Base-by-base conservation (phyloP, 2,113 vertebrate species). In the Vanacampus margaritifer region DNA sequence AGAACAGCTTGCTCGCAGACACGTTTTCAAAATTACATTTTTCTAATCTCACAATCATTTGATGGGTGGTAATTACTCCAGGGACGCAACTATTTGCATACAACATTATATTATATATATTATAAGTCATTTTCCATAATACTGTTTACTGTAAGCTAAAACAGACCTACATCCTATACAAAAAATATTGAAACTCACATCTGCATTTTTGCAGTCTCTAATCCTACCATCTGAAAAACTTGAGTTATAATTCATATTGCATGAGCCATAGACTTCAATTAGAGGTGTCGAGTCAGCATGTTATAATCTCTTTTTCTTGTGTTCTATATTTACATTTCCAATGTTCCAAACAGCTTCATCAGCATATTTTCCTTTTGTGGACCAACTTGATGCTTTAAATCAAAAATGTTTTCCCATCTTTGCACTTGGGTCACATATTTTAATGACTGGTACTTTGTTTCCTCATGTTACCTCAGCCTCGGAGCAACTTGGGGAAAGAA, bases 381-480 rank as follows among this genome's bases (percentile, higher is more conserved):
- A 17, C 14, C 13, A 26, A 24, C 16, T 7, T 32, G 46, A 62
- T 62, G 60, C 32, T 28, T 56, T 58, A 24, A 61, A n/a, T 12
- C 7, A n/a, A 65, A 32, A 21, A 13, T 5, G 26, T 26, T 24
- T 51, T 57, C 13, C 23, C 36, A 26, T 35, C 1, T 69, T 45
- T 50, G 3, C 32, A 50, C 12, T 65, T 39, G 17, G 24, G 2
- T 45, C 17, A 53, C 51, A 7, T 23, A n/a, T 51, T 19, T 72
- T 56, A 10, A 61, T 76, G 37, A 73, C 48, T 32, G 43, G 3
- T 48, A 46, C 43, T 71, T 39, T 76, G 36, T 74, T 26, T 83
- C 79, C 80, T 66, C 39, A 10, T 74, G 28, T 73, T 26, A 82
- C 79, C 80, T 66, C 82, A 94, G 92, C 70, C 4, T 79, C 90